A percentile compares a stretch with the other conserved stretches of the same genome.
These are phyloP conservation scores for Suricata suricatta DNA, from an alignment of 2,113 vertebrate species.

Conservation along the genomic window DNA sequence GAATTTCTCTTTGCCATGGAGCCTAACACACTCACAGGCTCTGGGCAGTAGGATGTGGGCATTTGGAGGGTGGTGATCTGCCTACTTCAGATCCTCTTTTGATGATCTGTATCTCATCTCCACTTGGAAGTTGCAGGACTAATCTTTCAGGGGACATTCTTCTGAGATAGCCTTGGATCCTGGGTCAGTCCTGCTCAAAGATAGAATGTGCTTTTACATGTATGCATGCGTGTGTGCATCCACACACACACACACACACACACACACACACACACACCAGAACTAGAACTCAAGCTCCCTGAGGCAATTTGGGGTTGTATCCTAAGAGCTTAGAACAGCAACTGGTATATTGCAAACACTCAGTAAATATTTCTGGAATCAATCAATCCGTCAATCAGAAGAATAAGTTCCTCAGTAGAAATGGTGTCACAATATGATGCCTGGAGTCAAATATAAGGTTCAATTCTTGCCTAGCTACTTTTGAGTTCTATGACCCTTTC, in stretches of 20 bases:
- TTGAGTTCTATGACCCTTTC: not conserved
- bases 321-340: not conserved
- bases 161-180: not conserved
- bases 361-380: not conserved
- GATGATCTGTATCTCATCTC: not conserved
- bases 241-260: not conserved
- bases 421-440: not conserved
- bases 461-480: not conserved
- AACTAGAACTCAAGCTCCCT: not conserved
- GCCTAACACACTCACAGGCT: not conserved
- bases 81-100: not conserved
- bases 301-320: not conserved
- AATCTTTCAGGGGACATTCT: not conserved
- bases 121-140: rapidly evolving
- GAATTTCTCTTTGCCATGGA: not conserved
- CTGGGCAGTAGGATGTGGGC: not conserved
- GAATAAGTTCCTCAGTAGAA: not conserved
- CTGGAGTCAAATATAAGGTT: not conserved
- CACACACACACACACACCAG: no score
- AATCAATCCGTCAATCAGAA: not conserved
- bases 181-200: not conserved
- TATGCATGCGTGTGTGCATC: rapidly evolving
- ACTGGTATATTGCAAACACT: not conserved
- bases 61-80: not conserved
- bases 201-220: not conserved